Conservation (phyloP, 2,888 invertebrate species). For the Ctenicera cuprea region DNA sequence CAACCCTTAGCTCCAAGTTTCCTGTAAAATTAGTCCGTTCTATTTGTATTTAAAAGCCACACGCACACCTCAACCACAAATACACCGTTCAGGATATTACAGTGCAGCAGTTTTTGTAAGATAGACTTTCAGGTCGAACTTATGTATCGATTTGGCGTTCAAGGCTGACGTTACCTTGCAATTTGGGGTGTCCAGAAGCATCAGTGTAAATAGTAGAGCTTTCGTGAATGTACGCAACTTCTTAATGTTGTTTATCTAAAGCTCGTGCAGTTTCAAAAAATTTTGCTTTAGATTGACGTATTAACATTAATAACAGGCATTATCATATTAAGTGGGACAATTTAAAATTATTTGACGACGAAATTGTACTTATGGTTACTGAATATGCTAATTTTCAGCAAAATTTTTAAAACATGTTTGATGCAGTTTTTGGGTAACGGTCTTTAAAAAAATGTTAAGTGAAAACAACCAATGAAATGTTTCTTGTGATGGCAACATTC, state of each 20-base stretch:
- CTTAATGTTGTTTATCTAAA: neutral
- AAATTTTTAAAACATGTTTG: too few relatives aligned
- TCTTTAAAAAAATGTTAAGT: too few relatives aligned
- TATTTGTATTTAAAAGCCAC: neutral
- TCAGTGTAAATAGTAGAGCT: neutral
- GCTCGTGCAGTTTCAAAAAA: too few relatives aligned
- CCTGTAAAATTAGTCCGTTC: neutral
- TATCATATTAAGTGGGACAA: too few relatives aligned
- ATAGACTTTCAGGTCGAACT: constrained; percentile 20
- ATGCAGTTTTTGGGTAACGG: too few relatives aligned
- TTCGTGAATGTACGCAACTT: neutral
- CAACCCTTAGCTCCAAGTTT: neutral
- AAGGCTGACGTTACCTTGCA: constrained; percentile 22
- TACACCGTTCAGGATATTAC: neutral
- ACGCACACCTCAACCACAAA: neutral
- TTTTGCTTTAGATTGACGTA: too few relatives aligned
- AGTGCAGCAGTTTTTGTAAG: neutral
- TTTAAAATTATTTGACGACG: too few relatives aligned
- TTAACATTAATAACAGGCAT: too few relatives aligned
- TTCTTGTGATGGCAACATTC: too few relatives aligned
- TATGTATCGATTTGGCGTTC: constrained; percentile 20
- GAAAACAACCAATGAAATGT: too few relatives aligned
- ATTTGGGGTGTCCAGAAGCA: constrained; percentile 18
- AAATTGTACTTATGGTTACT: too few relatives aligned
- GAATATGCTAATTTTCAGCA: too few relatives aligned